A percentile compares a stretch with the other conserved stretches of the same genome.
Evolutionary conservation across 2,797 vertebrate species (phyloP).

Genomic region (Dicrostonyx torquatus): DNA sequence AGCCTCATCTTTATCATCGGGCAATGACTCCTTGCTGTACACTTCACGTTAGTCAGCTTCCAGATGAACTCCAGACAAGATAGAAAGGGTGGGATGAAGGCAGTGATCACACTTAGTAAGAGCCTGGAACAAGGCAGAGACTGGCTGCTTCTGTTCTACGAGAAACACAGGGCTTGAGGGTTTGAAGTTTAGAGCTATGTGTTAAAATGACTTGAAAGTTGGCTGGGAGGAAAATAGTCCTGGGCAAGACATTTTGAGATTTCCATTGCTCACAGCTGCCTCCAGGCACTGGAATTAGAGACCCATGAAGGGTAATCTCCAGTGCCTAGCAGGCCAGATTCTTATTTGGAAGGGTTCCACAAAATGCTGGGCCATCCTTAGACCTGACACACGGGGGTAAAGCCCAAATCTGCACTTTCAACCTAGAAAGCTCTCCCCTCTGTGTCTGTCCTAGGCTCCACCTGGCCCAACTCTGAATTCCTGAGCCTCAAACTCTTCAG

Average conservation of each 20-base stretch:
- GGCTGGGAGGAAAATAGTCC: background rate
- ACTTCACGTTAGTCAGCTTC: background rate
- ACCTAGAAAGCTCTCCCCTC: background rate
- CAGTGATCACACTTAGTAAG: background rate
- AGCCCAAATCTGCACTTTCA: slow-evolving; percentile 7
- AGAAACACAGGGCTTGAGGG: slow-evolving; percentile 12
- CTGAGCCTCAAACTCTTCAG: background rate
- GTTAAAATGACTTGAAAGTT: slow-evolving; percentile 29
- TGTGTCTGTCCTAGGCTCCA: background rate
- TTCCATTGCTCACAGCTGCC: background rate
- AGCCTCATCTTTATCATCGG: background rate
- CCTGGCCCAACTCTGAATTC: background rate
- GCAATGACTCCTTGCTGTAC: slow-evolving; percentile 25
- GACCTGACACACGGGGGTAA: background rate
- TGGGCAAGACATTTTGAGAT: slow-evolving; percentile 2
- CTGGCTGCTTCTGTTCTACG: background rate
- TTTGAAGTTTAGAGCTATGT: background rate
- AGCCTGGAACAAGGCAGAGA: background rate
- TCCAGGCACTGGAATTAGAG: background rate
- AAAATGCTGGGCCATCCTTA: background rate
- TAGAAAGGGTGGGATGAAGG: background rate
- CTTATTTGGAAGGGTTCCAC: background rate
- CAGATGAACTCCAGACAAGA: slow-evolving; percentile 19
- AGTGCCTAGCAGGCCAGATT: background rate
- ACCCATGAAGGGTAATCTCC: background rate